Evolutionary conservation across 1,140 invertebrate species (phyloP).

Genomic region (Ectropis grisescens): DNA sequence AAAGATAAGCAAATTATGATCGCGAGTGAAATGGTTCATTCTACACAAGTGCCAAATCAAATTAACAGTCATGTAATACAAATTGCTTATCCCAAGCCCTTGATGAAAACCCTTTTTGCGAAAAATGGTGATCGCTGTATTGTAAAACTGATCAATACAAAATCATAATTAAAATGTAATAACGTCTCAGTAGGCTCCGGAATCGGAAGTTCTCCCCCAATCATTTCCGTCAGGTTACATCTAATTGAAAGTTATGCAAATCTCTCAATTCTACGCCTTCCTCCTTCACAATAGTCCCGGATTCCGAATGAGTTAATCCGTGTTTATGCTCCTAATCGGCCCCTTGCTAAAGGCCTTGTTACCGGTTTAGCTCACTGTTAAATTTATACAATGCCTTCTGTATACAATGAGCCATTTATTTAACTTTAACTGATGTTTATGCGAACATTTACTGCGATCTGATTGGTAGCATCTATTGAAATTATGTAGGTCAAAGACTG

Average conservation of each 20-base stretch:
- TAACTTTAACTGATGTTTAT: slow-evolving; percentile 33
- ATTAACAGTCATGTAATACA: too few relatives aligned
- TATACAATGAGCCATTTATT: slow-evolving; percentile 33
- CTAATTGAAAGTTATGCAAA: slow-evolving; percentile 70
- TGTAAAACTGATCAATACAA: too few relatives aligned
- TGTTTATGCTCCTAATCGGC: slow-evolving; percentile 67
- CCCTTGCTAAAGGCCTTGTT: slow-evolving; percentile 57
- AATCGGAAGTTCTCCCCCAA: slow-evolving; percentile 42
- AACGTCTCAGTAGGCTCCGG: slow-evolving; percentile 1
- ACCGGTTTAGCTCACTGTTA: slow-evolving; percentile 52
- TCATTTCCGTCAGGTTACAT: slow-evolving; percentile 59
- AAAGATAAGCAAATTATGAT: too few relatives aligned
- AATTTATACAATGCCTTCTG: slow-evolving; percentile 62
- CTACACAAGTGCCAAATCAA: too few relatives aligned
- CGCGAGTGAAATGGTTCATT: too few relatives aligned
- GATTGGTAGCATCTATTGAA: too few relatives aligned
- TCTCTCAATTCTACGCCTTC: slow-evolving; percentile 62
- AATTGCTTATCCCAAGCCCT: too few relatives aligned
- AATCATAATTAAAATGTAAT: too few relatives aligned
- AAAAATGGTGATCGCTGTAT: too few relatives aligned
- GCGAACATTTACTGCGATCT: slow-evolving; percentile 13
- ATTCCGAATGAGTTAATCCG: slow-evolving; percentile 69
- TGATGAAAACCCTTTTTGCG: too few relatives aligned
- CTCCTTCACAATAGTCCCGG: slow-evolving; percentile 65
- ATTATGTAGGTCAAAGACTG: too few relatives aligned